phyloP scores from a whole-genome alignment of 2,888 invertebrate species.

The Hydraecia micacea region DNA sequence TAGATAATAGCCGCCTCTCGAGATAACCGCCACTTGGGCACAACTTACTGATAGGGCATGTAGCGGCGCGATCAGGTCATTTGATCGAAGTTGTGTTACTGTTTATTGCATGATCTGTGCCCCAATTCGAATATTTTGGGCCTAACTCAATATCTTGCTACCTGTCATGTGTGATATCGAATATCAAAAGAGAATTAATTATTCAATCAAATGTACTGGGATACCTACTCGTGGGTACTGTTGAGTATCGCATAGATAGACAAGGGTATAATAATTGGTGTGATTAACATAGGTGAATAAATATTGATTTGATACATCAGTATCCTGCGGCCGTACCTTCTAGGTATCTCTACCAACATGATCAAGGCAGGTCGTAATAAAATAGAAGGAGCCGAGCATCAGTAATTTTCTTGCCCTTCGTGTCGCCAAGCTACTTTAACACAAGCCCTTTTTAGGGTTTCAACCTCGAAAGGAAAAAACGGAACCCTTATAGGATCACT shows the following conservation, averaged over 20 bases:
- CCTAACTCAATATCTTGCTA: slow-evolving; percentile 21
- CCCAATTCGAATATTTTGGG: slow-evolving; percentile 3
- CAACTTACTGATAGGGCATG: not conserved
- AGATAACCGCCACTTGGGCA: not conserved
- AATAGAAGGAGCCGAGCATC: not conserved
- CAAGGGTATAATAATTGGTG: not conserved
- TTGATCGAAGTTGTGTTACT: not conserved
- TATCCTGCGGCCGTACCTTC: not conserved
- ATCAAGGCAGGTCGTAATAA: not conserved
- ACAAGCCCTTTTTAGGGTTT: not conserved
- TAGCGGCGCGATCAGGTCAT: not conserved
- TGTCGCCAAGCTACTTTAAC: not conserved
- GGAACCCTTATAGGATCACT: too few relatives aligned
- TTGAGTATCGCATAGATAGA: not conserved
- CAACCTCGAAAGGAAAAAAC: too few relatives aligned
- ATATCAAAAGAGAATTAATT: slow-evolving; percentile 51
- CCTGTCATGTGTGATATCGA: slow-evolving; percentile 14
- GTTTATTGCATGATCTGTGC: not conserved
- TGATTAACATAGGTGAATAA: slow-evolving; percentile 1
- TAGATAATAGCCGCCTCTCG: not conserved
- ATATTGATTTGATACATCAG: not conserved
- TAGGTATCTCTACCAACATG: not conserved
- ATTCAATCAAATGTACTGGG: slow-evolving; percentile 17
- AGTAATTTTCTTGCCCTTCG: not conserved
- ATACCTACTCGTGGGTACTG: not conserved